Evolutionary conservation across 2,888 invertebrate species (phyloP), one percentile per base, ranked within the genome.

Genomic region (Eupelmus urozonus): DNA sequence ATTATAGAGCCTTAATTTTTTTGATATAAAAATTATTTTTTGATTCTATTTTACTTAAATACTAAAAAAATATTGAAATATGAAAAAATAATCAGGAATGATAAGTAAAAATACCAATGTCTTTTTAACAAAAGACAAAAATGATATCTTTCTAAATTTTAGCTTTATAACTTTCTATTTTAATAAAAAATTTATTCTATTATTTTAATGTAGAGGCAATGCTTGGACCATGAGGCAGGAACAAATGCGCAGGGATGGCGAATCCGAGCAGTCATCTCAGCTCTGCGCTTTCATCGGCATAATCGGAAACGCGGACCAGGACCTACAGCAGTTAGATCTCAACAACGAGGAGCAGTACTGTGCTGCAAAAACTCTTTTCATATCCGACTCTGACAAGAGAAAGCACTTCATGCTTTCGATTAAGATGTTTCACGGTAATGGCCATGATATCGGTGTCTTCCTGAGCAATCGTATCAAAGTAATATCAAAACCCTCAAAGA

Each of bases 351-450:
- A 99, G 92, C 98, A 98, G 90, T 99, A 99, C 91, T 99, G 99
- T 91, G 99, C 99, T 0, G 99, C 99, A 55, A 99, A 99, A 91
- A 99, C 99, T 3, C 92, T 99, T 83, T 99, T 97, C 92, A 99
- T 99, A 90, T 98, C 98, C 66, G 99, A 99, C 90, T 98, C 98
- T 63, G 99, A 99, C 91, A 99, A 99, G 90, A 92, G 99, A 82
- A 99, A 99, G 91, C 99, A 99, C 91, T 99, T 99, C 88, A 98
- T 98, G 97, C 93, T 99, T 45, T 96, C 97, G 34, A 98, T 99
- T 51, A 98, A 99, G 91, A 98, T 99, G 97, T 99, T 99, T 89
- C 99, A 99, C 91, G 98, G 98, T 34, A 98, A 96, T 88, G 98
- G 98, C 34, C 98, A 98, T 90, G 98, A 99, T 90, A 97, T 99